A percentile compares a stretch with the other conserved stretches of the same genome.
phyloP scores from a whole-genome alignment of 2,113 vertebrate genomes.

The Ctenodactylus gundi region DNA sequence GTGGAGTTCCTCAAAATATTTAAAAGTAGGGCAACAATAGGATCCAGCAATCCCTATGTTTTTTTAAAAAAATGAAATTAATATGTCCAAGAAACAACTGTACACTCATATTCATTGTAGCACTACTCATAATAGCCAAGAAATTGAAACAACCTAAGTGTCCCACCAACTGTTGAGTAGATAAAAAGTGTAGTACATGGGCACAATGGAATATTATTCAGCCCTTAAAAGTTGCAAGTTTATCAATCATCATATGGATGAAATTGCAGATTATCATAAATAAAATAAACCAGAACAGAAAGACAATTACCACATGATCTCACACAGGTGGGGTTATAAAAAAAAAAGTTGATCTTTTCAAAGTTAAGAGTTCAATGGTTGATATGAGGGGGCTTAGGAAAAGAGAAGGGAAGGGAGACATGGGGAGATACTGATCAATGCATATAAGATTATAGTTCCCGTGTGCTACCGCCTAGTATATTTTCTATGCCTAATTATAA shows the following conservation, averaged over 20 bases:
- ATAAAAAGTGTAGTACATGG: background rate
- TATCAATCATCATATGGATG: too few relatives aligned
- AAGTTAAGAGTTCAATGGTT: too few relatives aligned
- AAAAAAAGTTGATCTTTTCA: too few relatives aligned
- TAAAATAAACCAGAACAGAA: too few relatives aligned
- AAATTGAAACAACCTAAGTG: background rate
- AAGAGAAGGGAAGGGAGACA: too few relatives aligned
- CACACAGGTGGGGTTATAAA: too few relatives aligned
- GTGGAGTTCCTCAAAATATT: background rate
- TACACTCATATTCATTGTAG: background rate
- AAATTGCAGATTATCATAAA: too few relatives aligned
- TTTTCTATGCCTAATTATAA: too few relatives aligned
- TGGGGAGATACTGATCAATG: background rate
- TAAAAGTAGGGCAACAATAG: background rate
- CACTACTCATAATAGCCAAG: background rate
- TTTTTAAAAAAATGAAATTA: background rate
- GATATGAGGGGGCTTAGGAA: too few relatives aligned
- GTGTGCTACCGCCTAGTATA: too few relatives aligned
- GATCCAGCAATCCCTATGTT: background rate
- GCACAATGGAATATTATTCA: background rate
- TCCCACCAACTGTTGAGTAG: background rate
- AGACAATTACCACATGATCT: too few relatives aligned
- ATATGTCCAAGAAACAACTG: background rate
- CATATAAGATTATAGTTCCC: too few relatives aligned
- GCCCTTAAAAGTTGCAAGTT: background rate